These are phyloP conservation scores for Hydrotaea diabolus DNA, from an alignment of 2,888 invertebrate species.

Conservation along the genomic window DNA sequence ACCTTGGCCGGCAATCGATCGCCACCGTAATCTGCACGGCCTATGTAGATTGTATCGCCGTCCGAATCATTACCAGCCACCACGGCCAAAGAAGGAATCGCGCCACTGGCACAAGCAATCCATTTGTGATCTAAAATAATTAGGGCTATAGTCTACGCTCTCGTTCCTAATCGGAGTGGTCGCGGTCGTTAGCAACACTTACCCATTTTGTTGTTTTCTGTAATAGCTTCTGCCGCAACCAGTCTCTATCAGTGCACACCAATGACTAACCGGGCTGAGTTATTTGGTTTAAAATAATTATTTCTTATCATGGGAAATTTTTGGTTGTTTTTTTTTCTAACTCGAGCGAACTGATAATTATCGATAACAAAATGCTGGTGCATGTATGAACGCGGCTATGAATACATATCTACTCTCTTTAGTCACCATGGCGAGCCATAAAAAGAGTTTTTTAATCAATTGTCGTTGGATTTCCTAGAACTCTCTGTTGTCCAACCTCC, in stretches of 20 bases:
- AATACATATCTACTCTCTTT: too few species aligned
- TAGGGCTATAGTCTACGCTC: neutral
- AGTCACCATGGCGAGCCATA: too few species aligned
- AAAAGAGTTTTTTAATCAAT: neutral
- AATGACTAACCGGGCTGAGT: slow-evolving; percentile 33
- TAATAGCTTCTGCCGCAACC: neutral
- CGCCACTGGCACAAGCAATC: slow-evolving; percentile 80
- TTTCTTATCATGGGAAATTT: neutral
- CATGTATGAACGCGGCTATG: neutral
- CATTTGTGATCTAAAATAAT: slow-evolving; percentile 77
- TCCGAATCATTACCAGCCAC: slow-evolving; percentile 86
- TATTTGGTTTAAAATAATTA: too few species aligned
- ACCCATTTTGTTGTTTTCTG: slow-evolving; percentile 51
- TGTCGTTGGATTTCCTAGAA: neutral
- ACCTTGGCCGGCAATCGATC: slow-evolving; percentile 85
- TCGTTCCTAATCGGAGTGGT: neutral
- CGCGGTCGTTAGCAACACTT: neutral
- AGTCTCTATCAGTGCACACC: neutral
- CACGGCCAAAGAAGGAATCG: slow-evolving; percentile 80
- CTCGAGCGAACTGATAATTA: neutral
- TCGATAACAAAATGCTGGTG: neutral
- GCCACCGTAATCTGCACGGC: slow-evolving; percentile 85
- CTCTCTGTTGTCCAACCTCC: neutral
- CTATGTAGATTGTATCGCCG: slow-evolving; percentile 88
- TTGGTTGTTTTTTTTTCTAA: neutral